Base-by-base conservation (phyloP, 2,888 invertebrate genomes). In the Anagyrus pseudococci region DNA sequence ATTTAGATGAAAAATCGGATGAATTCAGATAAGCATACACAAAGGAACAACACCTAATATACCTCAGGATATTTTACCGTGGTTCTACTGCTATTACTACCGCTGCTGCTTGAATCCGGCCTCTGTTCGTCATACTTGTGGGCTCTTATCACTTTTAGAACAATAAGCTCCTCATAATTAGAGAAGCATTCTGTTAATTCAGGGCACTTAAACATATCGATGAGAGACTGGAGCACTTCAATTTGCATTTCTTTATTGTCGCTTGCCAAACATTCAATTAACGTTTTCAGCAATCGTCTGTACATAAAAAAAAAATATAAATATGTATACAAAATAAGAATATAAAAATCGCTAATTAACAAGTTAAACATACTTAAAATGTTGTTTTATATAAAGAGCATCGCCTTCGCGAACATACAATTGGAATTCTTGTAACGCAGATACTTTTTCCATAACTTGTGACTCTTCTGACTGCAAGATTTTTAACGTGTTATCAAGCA, bases 81-180 rank as follows among this genome's bases (percentile, higher is more conserved):
- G 70, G 73, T 67, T 72, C 76, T 73, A 44, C 70, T 67, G 62
- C 70, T 70, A 26, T 70, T 71, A 8, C 33, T 37, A n/a, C 62
- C 64, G 58, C 66, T 66, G 41, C 67, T 66, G n/a, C 65, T 63
- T 54, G 70, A 64, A 62, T 77, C 76, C 37, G 71, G 64, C 37
- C 75, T 76, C 55, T 74, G 76, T 26, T 80, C 80, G 60, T 80
- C 79, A 41, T 74, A 73, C 71, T 84, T 91, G 83, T 96, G 94
- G 58, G 93, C 92, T 77, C 93, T 89, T 71, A 98, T 88, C 15
- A 98, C 91, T 82, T 93, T 91, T 54, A 98, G 84, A 58, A 96
- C 88, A 41, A 97, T 90, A 58, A 98, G 85, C 84, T 98, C 98
- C 59, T 94, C 90, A 83, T 93, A 98, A 74, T 90, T 90, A 69